Base-by-base conservation (phyloP, 2,113 vertebrate species). In the Pseudois nayaur region DNA sequence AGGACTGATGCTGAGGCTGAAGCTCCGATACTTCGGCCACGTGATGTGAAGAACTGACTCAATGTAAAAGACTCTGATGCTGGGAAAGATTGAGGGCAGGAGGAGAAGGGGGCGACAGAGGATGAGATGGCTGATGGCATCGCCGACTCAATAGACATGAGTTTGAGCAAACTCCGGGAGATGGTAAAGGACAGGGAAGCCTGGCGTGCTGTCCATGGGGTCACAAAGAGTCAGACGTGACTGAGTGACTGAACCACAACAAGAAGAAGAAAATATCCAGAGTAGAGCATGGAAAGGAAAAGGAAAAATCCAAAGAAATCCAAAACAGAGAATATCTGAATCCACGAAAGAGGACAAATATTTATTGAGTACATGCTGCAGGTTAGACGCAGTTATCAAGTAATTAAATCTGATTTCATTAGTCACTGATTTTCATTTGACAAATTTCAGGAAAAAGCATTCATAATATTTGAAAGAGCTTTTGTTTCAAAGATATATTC, bases 401-500 rank as follows among this genome's bases (percentile, higher is more conserved):
- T 57, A 91, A 91, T 33, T 76, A 76, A 87, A 31, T n/a, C 92
- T 94, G 50, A 67, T 25, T 91, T 95, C 17, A 57, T 79, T 71
- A 82, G 29, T 85, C 6, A 52, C 1, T 48, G 7, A 67, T 94
- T 91, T 62, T 25, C 31, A 76, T 33, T 87, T 76, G 93, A 50
- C 0, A 94, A 55, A 74, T 91, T 33, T 95, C 43, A 91, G 27
- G 67, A 23, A 86, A 91, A 88, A 88, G 67, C 25, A 82, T 67
- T 87, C 21, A 62, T 31, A 94, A 84, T 83, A 59, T 36, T 82
- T 67, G n/a, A 95, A 55, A 93, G 52, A 88, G 11, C 27, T 82
- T 83, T 82, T 40, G 48, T 90, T 86, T 87, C 82, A 19, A 87
- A 93, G 21, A 88, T 67, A 74, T 85, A 85, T 81, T 64, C 43